phyloP scores from a whole-genome alignment of 2,797 vertebrate species.

The Chromobotia macracanthus region DNA sequence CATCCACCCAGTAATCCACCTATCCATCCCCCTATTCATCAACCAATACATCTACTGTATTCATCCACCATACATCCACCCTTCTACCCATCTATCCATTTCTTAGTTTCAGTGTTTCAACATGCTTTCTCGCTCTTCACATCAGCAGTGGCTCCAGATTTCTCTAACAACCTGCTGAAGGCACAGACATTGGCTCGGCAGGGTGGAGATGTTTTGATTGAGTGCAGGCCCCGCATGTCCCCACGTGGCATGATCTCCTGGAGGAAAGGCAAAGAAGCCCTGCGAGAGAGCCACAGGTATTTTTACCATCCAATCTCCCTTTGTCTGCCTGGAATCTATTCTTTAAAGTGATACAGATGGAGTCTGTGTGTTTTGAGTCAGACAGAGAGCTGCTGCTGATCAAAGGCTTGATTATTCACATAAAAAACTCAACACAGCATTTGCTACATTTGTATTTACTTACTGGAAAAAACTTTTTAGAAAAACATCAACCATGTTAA shows the following conservation, averaged over 20 bases:
- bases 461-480: neutral
- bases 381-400: neutral
- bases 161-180: slow-evolving; percentile 88
- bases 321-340: slow-evolving; percentile 4
- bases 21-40: too few relatives aligned
- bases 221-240: slow-evolving; percentile 94
- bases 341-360: slow-evolving; percentile 19
- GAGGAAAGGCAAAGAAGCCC: slow-evolving; percentile 89
- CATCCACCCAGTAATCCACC: neutral
- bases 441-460: slow-evolving; percentile 1
- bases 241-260: slow-evolving; percentile 91
- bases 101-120: slow-evolving; percentile 27
- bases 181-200: slow-evolving; percentile 88
- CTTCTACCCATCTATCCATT: neutral
- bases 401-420: slow-evolving; percentile 25
- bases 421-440: slow-evolving; percentile 13
- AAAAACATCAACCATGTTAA: slow-evolving; percentile 3
- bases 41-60: too few relatives aligned
- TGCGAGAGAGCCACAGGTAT: slow-evolving; percentile 92
- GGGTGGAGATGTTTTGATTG: slow-evolving; percentile 89
- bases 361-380: slow-evolving; percentile 11
- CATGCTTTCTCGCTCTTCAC: slow-evolving; percentile 7
- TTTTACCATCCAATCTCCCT: neutral
- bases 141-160: slow-evolving; percentile 90
- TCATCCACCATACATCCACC: too few relatives aligned